phyloP scores from a whole-genome alignment of 2,888 invertebrate genomes.

The Hermodice carunculata region DNA sequence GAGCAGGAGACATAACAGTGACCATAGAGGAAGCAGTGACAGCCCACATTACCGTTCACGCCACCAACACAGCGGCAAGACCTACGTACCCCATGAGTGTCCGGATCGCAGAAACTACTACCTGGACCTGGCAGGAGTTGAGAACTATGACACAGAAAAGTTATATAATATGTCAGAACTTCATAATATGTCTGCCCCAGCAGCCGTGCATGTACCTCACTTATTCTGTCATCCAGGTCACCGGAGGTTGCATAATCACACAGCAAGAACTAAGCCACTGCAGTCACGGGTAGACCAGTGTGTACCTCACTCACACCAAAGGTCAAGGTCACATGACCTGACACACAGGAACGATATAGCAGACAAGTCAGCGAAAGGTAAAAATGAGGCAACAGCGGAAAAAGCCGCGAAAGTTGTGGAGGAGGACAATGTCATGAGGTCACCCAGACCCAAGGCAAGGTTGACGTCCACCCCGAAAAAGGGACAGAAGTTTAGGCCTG shows the following conservation, averaged over 20 bases:
- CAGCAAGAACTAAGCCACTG: neutral
- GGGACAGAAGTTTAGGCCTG: conserved; percentile 43
- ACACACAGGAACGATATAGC: conserved; percentile 41
- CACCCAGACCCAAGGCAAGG: neutral
- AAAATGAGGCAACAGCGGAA: neutral
- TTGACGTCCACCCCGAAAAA: neutral
- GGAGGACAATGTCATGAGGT: neutral
- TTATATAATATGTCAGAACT: no score
- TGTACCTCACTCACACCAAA: conserved; percentile 55
- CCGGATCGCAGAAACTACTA: conserved; percentile 60
- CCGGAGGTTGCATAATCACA: neutral
- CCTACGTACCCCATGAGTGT: conserved; percentile 38
- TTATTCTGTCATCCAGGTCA: no score
- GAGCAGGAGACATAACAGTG: conserved; percentile 55
- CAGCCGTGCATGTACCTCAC: no score
- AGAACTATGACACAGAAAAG: conserved; percentile 55
- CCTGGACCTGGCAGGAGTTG: conserved; percentile 68
- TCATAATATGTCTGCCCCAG: conserved; percentile 39
- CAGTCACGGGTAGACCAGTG: neutral
- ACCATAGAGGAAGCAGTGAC: neutral
- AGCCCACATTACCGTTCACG: neutral
- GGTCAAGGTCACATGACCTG: conserved; percentile 71
- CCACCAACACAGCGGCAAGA: conserved; percentile 30
- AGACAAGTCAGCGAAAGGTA: conserved; percentile 22
- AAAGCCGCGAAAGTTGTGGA: neutral